These are phyloP conservation scores for Coenobita brevimanus DNA, from an alignment of 1,140 invertebrate genomes.

Conservation along the genomic window DNA sequence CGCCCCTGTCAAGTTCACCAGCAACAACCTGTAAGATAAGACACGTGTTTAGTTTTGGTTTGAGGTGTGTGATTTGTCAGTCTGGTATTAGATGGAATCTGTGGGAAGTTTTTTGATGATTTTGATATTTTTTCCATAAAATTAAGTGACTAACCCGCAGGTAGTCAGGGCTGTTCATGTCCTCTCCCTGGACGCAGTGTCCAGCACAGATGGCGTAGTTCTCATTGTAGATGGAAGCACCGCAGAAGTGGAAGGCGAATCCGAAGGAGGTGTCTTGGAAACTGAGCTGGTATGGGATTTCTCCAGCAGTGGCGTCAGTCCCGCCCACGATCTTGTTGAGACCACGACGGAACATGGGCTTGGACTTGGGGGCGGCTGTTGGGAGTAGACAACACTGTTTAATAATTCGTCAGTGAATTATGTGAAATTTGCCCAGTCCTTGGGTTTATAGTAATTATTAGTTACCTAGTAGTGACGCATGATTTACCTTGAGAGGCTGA, in stretches of 20 bases:
- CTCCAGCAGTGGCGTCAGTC: conserved; percentile 75
- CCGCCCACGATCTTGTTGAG: conserved; percentile 79
- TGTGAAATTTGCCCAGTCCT: no score
- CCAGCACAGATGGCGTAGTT: conserved; percentile 69
- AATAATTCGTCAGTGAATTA: no score
- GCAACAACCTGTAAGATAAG: conserved; percentile 29
- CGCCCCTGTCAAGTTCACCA: conserved; percentile 30
- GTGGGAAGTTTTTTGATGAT: no score
- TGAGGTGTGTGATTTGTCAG: no score
- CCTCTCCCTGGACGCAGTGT: conserved; percentile 49
- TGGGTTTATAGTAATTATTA: no score
- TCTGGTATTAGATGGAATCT: no score
- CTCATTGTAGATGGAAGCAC: conserved; percentile 72
- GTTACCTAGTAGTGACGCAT: no score
- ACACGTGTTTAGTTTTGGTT: no score
- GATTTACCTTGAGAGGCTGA: no score
- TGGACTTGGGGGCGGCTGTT: conserved; percentile 14
- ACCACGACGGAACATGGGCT: conserved; percentile 16
- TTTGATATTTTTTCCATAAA: no score
- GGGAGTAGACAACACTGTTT: no score
- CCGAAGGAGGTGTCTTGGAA: conserved; percentile 71
- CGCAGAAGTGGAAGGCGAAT: conserved; percentile 76
- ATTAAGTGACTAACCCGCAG: conserved; percentile 33
- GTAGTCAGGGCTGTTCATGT: conserved; percentile 40
- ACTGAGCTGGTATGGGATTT: conserved; percentile 79